phyloP scores from a whole-genome alignment of 1,140 invertebrate genomes.

The Panagrolaimus sp. region DNA sequence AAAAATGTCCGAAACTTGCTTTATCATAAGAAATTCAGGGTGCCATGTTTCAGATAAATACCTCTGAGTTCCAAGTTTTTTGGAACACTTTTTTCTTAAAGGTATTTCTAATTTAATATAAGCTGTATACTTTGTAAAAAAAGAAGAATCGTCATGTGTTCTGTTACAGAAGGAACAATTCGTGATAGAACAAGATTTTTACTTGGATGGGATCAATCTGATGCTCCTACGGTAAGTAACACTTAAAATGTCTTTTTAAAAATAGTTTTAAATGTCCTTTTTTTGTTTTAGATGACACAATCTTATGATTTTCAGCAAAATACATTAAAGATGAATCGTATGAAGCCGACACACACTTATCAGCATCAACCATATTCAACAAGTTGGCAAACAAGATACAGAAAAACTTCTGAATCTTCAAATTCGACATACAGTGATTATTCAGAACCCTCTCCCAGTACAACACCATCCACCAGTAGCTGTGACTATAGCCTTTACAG shows the following conservation, averaged over 20 bases:
- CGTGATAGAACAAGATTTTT: background rate
- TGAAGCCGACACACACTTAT: background rate
- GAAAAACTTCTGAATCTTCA: constrained; percentile 5
- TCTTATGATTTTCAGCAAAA: background rate
- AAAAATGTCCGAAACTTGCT: background rate
- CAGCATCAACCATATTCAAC: constrained; percentile 6
- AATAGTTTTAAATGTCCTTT: background rate
- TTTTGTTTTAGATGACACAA: background rate
- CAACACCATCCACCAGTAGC: background rate
- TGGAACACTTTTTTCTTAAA: constrained; percentile 6
- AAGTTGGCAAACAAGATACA: background rate
- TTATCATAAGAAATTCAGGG: background rate
- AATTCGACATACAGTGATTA: background rate
- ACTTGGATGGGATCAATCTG: background rate
- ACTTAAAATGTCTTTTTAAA: background rate
- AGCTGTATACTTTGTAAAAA: background rate
- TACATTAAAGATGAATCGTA: background rate
- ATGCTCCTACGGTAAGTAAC: background rate
- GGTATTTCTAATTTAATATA: background rate
- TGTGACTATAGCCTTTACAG: background rate
- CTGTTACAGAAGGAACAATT: background rate
- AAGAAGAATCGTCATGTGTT: background rate
- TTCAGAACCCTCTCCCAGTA: background rate
- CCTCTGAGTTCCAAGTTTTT: constrained; percentile 13
- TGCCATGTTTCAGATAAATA: constrained; percentile 12